Evolutionary conservation across 2,113 vertebrate genomes (phyloP).

Genomic region (Barbus barbus): DNA sequence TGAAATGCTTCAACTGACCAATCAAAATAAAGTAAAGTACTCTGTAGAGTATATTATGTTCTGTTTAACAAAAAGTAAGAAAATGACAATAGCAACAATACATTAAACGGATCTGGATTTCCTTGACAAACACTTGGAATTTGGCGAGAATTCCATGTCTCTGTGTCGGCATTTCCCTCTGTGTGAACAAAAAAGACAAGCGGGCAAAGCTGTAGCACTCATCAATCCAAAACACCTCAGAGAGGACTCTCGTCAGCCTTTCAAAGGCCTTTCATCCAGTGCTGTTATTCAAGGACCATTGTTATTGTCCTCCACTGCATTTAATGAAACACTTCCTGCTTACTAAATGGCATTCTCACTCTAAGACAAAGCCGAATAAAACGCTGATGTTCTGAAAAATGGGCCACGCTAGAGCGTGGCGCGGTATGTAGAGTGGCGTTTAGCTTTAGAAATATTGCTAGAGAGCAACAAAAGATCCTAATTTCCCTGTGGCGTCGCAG

Average conservation of each 20-base stretch:
- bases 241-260: slow-evolving; percentile 54
- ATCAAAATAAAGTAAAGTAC: background rate
- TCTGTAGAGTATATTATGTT: background rate
- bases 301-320: slow-evolving; percentile 50
- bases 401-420: background rate
- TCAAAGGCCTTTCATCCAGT: slow-evolving; percentile 55
- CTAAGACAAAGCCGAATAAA: slow-evolving; percentile 53
- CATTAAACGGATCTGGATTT: background rate
- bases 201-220: background rate
- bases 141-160: slow-evolving; percentile 21
- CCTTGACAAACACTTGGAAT: background rate
- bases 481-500: slow-evolving; percentile 45
- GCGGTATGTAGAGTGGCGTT: background rate
- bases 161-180: background rate
- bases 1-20: background rate
- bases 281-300: slow-evolving; percentile 40
- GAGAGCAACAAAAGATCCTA: slow-evolving; percentile 41
- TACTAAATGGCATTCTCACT: slow-evolving; percentile 50
- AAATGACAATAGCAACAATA: background rate
- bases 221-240: slow-evolving; percentile 36
- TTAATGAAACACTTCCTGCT: slow-evolving; percentile 57
- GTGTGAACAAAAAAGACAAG: slow-evolving; percentile 39
- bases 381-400: slow-evolving; percentile 58
- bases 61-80: background rate
- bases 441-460: slow-evolving; percentile 51